Evolutionary conservation across 2,797 vertebrate species (phyloP), one percentile per base, ranked within the genome.

Genomic region (Tolypeutes matacus): DNA sequence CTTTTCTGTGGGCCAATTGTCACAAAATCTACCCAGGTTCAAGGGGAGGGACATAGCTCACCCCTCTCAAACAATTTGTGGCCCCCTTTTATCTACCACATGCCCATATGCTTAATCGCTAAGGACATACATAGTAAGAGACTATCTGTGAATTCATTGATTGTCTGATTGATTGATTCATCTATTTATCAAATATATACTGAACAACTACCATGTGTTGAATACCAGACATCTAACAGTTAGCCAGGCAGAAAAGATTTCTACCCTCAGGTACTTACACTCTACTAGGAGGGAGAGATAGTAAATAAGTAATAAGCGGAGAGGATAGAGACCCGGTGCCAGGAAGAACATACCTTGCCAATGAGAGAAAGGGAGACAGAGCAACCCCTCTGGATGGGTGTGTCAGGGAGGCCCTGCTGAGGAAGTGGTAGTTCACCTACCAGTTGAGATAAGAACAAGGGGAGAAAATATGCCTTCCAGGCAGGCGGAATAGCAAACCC

Each of bases 341-440:
- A 25, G 53, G 31, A 10, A 8, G 31, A 31, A 14, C 49, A 0
- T 0, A 49, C 62, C 39, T 8, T 4, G 20, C n/a, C 34, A 60
- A 75, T 0, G 27, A 42, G 58, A 58, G 5, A 62, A 1, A 36
- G 75, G 88, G 69, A 4, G 20, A 10, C 60, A 12, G 14, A 17
- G 42, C 58, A 31, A 3, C 60, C 13, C 25, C 18, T 46, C 29
- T 17, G 21, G 29, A 58, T 3, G 27, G 69, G 15, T 31, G 72
- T 23, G 21, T 20, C 18, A 17, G 31, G 51, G 27, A 17, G 42
- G 7, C 20, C 2, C 4, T 3, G 51, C 23, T 27, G n/a, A 25
- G 11, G 21, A 67, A 20, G 23, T 15, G 10, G 18, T 13, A 14
- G 34, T 46, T 49, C 21, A 46, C 23, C n/a, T 34, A 2, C 6